Conservation (phyloP, 2,888 invertebrate genomes). For the Thysanoteuthis rhombus region DNA sequence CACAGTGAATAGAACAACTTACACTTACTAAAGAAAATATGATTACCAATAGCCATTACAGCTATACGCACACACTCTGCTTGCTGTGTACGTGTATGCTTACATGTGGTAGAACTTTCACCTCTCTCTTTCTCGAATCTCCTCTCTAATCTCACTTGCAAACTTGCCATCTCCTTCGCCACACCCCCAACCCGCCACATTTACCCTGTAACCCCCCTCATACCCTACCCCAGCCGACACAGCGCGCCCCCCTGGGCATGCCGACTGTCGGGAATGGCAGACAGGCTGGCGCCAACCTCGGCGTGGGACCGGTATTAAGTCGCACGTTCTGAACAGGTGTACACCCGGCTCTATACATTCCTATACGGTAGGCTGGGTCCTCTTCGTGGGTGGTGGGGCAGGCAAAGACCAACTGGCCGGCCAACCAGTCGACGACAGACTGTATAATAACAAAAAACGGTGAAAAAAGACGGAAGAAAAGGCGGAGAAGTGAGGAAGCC, state of each 20-base stretch:
- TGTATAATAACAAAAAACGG: no score
- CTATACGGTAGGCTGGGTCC: constrained; percentile 14
- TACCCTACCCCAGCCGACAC: background rate
- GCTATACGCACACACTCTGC: background rate
- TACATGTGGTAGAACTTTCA: background rate
- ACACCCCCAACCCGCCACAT: background rate
- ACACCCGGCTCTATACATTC: background rate
- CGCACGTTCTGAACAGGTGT: constrained; percentile 26
- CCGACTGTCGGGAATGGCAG: background rate
- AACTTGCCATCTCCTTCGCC: background rate
- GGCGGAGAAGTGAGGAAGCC: background rate
- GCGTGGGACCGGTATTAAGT: background rate
- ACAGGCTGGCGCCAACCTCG: constrained; percentile 15
- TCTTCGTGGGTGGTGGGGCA: constrained; percentile 19
- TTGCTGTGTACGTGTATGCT: background rate
- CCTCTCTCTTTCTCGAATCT: no score
- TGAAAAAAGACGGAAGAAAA: no score
- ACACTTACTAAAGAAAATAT: background rate
- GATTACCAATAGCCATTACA: background rate
- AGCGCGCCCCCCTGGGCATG: background rate
- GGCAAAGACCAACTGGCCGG: background rate
- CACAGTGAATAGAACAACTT: background rate
- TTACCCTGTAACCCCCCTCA: background rate
- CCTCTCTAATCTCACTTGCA: background rate
- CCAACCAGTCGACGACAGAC: background rate